phyloP scores from a whole-genome alignment of 2,113 vertebrate species.

The Cebus imitator region DNA sequence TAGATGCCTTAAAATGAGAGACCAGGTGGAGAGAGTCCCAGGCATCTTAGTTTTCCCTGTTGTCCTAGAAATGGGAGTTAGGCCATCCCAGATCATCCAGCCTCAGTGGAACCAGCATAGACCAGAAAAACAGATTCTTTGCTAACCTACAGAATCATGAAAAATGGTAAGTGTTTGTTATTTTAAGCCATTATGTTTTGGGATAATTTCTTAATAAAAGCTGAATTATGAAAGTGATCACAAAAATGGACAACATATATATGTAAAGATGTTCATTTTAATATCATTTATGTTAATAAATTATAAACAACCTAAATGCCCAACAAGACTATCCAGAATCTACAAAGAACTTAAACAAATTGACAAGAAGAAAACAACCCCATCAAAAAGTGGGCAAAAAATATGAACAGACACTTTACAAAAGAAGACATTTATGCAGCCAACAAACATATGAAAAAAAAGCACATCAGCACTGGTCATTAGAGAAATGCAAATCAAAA shows the following conservation, averaged over 20 bases:
- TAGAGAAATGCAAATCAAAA: too few species aligned
- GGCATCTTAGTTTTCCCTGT: background rate
- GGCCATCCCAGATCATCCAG: background rate
- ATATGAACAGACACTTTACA: too few species aligned
- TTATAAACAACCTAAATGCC: background rate
- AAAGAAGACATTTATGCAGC: too few species aligned
- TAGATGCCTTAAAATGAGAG: background rate
- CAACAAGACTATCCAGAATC: background rate
- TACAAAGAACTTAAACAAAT: too few species aligned
- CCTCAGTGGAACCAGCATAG: background rate
- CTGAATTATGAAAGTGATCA: background rate
- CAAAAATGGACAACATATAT: background rate
- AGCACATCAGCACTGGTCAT: too few species aligned
- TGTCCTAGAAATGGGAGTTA: background rate
- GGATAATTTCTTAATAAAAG: background rate
- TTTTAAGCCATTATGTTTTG: background rate
- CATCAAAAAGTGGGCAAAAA: too few species aligned
- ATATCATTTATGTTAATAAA: constrained; percentile 14
- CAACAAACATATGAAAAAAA: too few species aligned
- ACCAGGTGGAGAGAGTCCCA: background rate
- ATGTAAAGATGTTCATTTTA: background rate
- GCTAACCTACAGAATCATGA: background rate
- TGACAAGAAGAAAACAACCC: too few species aligned
- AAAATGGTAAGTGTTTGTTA: background rate
- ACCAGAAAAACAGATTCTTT: background rate